A percentile compares a stretch with the other conserved stretches of the same genome.
These are phyloP conservation scores for Amaurobius ferox DNA, from an alignment of 2,888 invertebrate genomes.

Conservation along the genomic window DNA sequence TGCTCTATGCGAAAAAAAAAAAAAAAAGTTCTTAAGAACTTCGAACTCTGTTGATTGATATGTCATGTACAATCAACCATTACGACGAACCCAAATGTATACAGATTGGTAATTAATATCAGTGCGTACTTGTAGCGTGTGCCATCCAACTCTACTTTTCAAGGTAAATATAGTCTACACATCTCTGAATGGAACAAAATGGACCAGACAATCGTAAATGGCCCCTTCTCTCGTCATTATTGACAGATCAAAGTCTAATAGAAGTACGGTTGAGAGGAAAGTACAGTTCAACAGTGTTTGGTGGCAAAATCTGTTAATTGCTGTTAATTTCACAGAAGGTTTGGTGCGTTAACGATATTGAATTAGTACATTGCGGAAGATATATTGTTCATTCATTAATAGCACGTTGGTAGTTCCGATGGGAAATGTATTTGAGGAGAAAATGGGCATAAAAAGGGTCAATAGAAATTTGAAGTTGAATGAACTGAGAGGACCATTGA, in stretches of 20 bases:
- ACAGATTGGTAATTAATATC: not conserved
- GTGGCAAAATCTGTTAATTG: not conserved
- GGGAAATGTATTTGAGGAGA: not conserved
- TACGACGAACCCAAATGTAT: no score
- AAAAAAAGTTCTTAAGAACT: no score
- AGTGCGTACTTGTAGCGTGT: not conserved
- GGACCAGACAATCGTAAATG: not conserved
- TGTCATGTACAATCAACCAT: no score
- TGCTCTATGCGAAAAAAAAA: no score
- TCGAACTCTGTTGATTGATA: no score
- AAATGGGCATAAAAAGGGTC: not conserved
- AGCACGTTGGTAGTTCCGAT: not conserved
- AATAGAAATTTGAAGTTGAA: not conserved
- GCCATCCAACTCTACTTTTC: not conserved
- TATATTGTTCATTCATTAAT: not conserved
- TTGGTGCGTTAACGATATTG: no score
- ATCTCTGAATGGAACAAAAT: not conserved
- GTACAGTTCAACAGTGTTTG: not conserved
- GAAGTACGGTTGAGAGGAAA: not conserved
- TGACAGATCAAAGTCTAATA: slow-evolving; percentile 9
- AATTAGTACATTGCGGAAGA: not conserved
- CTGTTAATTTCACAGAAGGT: not conserved
- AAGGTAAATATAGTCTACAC: not conserved
- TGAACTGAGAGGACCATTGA: not conserved
- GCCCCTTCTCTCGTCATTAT: not conserved